Percentiles rank a stretch among this genome's conserved stretches.
Conservation (phyloP, 2,888 invertebrate genomes). For the Prosapia bicincta region DNA sequence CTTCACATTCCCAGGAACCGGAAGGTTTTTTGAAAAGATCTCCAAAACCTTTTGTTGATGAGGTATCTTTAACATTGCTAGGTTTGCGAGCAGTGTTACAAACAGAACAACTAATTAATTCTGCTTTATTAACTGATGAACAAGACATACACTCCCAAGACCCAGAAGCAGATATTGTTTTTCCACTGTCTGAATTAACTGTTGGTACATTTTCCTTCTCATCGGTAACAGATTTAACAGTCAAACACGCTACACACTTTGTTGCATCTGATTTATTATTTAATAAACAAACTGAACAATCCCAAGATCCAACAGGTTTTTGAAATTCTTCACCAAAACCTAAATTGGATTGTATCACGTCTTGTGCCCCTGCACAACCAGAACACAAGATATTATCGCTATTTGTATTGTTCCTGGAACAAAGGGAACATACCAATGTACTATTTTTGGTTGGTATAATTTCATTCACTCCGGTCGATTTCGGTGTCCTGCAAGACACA, state of each 20-base stretch:
- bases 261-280: conserved; percentile 49
- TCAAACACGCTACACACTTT: conserved; percentile 55
- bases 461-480: not conserved
- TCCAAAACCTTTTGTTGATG: conserved; percentile 40
- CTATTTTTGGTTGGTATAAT: conserved; percentile 13
- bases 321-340: conserved; percentile 32
- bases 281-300: conserved; percentile 56
- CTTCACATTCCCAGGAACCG: conserved; percentile 58
- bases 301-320: conserved; percentile 49
- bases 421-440: not conserved
- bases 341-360: not conserved
- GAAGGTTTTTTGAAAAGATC: conserved; percentile 46
- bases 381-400: not conserved
- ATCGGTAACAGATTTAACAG: conserved; percentile 44
- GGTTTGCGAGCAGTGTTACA: conserved; percentile 49
- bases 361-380: not conserved
- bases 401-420: not conserved
- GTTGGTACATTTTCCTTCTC: conserved; percentile 28
- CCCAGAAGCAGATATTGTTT: conserved; percentile 26
- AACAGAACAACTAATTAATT: conserved; percentile 52
- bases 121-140: conserved; percentile 55
- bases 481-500: conserved; percentile 52
- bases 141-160: conserved; percentile 60
- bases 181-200: conserved; percentile 21
- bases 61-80: conserved; percentile 19